Percentiles rank a stretch among this genome's conserved stretches.
These are phyloP conservation scores for Ditula angustiorana DNA, from an alignment of 2,888 invertebrate species.

Conservation along the genomic window DNA sequence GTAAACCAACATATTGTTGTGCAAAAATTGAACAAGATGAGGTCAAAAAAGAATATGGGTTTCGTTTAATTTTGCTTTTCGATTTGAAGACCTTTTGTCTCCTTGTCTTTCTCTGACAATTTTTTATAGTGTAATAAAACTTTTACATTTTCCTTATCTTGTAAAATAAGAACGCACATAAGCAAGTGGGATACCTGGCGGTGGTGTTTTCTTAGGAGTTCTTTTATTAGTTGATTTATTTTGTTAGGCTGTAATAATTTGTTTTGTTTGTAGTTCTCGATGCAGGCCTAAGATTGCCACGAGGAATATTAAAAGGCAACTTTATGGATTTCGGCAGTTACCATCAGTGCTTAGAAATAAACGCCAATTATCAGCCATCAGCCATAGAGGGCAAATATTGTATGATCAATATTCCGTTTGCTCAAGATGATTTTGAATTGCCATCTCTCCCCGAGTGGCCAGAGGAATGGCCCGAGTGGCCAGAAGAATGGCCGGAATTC, in stretches of 20 bases:
- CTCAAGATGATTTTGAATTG: constrained; percentile 47
- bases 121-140: too few relatives aligned
- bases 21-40: too few relatives aligned
- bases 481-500: constrained; percentile 46
- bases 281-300: constrained; percentile 62
- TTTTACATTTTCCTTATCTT: too few relatives aligned
- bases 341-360: constrained; percentile 62
- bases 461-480: constrained; percentile 40
- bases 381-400: constrained; percentile 69
- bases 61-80: too few relatives aligned
- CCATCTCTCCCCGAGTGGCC: constrained; percentile 46
- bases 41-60: too few relatives aligned
- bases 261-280: constrained; percentile 57
- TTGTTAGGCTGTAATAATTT: not conserved
- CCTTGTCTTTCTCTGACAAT: too few relatives aligned
- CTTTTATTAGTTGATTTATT: too few relatives aligned
- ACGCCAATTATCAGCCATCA: constrained; percentile 49
- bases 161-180: too few relatives aligned
- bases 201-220: too few relatives aligned
- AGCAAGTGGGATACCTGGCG: too few relatives aligned
- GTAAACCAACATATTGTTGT: too few relatives aligned
- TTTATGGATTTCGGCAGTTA: constrained; percentile 62
- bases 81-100: too few relatives aligned
- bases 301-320: constrained; percentile 60
- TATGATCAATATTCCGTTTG: constrained; percentile 56